phyloP scores from a whole-genome alignment of 2,888 invertebrate species.

The Perizoma affinitatum region DNA sequence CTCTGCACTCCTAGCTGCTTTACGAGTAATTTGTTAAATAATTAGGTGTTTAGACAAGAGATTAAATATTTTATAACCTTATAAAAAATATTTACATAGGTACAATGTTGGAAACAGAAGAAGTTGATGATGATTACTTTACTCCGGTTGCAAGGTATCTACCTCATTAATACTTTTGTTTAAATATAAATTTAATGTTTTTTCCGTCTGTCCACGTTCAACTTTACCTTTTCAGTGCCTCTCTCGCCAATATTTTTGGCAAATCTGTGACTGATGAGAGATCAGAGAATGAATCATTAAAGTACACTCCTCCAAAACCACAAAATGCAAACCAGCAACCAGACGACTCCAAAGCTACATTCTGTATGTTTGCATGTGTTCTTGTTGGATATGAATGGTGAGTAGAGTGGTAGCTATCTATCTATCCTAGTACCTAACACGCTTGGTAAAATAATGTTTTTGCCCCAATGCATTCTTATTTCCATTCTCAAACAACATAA shows the following conservation, averaged over 20 bases:
- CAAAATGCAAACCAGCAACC: constrained; percentile 38
- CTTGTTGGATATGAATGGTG: constrained; percentile 73
- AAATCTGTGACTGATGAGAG: constrained; percentile 43
- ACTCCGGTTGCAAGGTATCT: constrained; percentile 69
- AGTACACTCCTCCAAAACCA: constrained; percentile 66
- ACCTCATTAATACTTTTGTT: constrained; percentile 1
- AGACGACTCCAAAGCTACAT: constrained; percentile 55
- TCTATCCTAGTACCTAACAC: too few species aligned
- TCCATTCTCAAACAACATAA: too few species aligned
- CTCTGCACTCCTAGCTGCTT: too few species aligned
- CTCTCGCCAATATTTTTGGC: constrained; percentile 71
- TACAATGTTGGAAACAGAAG: constrained; percentile 65
- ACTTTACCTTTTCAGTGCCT: constrained; percentile 52
- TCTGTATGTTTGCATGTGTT: constrained; percentile 67
- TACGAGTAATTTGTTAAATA: too few species aligned
- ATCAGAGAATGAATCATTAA: constrained; percentile 61
- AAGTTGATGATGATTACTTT: constrained; percentile 76
- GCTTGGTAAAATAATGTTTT: too few species aligned
- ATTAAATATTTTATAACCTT: too few species aligned
- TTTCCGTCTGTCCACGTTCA: not conserved
- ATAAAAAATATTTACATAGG: not conserved
- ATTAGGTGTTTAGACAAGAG: too few species aligned
- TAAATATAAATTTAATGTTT: too few species aligned
- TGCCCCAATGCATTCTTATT: too few species aligned
- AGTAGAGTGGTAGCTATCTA: constrained; percentile 21